Conservation (phyloP, 1,140 invertebrate genomes). For the Anadara kagoshimensis region DNA sequence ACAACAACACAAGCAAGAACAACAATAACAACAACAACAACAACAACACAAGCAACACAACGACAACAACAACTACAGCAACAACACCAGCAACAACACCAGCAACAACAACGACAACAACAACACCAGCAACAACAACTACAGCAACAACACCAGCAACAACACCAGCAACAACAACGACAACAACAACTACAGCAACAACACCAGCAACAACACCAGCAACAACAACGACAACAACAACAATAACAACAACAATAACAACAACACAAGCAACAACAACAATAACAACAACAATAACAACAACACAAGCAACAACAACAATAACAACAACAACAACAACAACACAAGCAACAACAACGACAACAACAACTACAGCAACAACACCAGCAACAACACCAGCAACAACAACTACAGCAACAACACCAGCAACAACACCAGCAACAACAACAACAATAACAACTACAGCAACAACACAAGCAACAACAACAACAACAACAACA, state of each 20-base stretch:
- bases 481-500: too few species aligned
- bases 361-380: background rate
- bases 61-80: background rate
- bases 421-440: background rate
- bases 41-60: too few species aligned
- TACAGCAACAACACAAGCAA: too few species aligned
- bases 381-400: background rate
- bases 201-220: background rate
- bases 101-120: background rate
- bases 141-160: background rate
- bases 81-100: background rate
- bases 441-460: background rate
- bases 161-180: background rate
- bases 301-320: too few species aligned
- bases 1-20: too few species aligned
- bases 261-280: too few species aligned
- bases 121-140: too few species aligned
- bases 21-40: too few species aligned
- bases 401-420: background rate
- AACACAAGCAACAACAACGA: too few species aligned
- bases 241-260: background rate
- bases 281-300: too few species aligned
- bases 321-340: too few species aligned
- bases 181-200: background rate
- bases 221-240: background rate